Conservation (phyloP, 2,888 invertebrate genomes). For the Mimas tiliae region DNA sequence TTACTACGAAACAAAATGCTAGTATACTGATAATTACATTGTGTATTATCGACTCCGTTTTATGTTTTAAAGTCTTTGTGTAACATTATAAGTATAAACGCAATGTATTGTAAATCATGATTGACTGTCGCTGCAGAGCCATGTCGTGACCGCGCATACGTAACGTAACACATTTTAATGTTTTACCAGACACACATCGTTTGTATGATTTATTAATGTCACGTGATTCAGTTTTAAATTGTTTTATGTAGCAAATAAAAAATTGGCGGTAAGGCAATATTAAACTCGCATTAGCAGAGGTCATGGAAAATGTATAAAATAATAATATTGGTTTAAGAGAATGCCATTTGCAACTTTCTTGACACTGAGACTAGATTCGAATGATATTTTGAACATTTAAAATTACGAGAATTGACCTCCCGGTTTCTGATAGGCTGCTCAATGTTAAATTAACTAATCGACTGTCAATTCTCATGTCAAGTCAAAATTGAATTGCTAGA, state of each 20-base stretch:
- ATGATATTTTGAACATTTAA: no score
- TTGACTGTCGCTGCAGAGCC: slow-evolving; percentile 33
- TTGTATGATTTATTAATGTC: slow-evolving; percentile 27
- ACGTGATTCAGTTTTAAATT: slow-evolving; percentile 27
- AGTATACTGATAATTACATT: slow-evolving; percentile 3
- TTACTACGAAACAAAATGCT: slow-evolving; percentile 4
- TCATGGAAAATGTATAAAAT: no score
- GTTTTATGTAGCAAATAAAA: background rate
- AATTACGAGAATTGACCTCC: no score
- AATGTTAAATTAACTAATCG: no score
- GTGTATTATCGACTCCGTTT: background rate
- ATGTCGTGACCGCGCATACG: slow-evolving; percentile 67
- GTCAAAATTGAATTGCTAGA: no score
- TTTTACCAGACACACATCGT: slow-evolving; percentile 25
- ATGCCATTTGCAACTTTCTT: no score
- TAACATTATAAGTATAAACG: slow-evolving; percentile 4
- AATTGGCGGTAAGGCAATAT: background rate
- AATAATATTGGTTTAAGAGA: no score
- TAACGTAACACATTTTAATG: slow-evolving; percentile 33
- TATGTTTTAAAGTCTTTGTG: background rate
- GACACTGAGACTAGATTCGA: no score
- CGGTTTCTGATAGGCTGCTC: no score
- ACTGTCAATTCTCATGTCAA: no score
- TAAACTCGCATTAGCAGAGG: background rate
- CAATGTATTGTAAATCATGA: slow-evolving; percentile 5